Conservation (phyloP, 2,888 invertebrate genomes). For the Peribatodes rhomboidaria region DNA sequence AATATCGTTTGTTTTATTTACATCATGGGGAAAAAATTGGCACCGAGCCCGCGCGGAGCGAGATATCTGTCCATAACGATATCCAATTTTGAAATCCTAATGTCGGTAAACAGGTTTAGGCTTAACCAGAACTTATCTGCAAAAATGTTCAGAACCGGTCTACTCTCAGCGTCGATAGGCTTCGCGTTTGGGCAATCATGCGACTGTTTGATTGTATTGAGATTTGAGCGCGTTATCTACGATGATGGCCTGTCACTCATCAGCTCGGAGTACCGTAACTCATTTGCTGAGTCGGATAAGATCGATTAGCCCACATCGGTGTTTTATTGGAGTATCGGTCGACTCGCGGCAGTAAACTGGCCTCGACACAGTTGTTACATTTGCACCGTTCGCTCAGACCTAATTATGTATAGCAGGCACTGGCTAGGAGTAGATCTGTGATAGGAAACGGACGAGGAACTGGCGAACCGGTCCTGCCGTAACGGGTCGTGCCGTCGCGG, state of each 20-base stretch:
- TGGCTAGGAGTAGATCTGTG: conserved; percentile 61
- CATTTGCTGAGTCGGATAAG: conserved; percentile 53
- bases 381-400: conserved; percentile 68
- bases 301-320: conserved; percentile 62
- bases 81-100: conserved; percentile 66
- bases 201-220: conserved; percentile 39
- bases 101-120: conserved; percentile 63
- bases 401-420: conserved; percentile 60
- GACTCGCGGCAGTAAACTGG: conserved; percentile 56
- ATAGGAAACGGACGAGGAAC: conserved; percentile 70
- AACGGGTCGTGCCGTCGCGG: conserved; percentile 44
- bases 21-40: conserved; percentile 77
- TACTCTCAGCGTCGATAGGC: conserved; percentile 17
- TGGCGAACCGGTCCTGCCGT: conserved; percentile 64
- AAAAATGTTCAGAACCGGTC: conserved; percentile 36
- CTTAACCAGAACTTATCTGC: conserved; percentile 52
- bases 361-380: conserved; percentile 75
- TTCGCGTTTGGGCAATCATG: conserved; percentile 32
- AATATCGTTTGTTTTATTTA: conserved; percentile 75
- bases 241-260: conserved; percentile 48
- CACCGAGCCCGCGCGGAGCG: conserved; percentile 67
- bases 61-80: conserved; percentile 59
- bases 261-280: conserved; percentile 45
- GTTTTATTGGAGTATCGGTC: conserved; percentile 44
- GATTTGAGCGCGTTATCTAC: conserved; percentile 38